Conservation (phyloP, 1,140 invertebrate genomes). For the Diploscapter pachys region DNA sequence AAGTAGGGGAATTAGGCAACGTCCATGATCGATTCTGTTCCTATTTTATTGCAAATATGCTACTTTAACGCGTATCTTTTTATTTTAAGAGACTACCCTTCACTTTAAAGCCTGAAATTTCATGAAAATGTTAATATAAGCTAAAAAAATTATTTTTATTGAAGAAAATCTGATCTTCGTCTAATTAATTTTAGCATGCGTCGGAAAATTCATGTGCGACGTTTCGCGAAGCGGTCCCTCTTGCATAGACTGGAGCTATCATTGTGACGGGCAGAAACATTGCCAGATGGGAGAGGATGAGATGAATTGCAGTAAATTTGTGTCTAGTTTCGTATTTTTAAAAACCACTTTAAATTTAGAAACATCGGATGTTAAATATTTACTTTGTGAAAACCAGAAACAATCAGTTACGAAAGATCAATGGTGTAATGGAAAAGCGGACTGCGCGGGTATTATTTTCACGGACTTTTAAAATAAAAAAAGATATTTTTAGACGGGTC, state of each 20-base stretch:
- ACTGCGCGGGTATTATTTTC: slow-evolving; percentile 18
- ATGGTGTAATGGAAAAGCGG: slow-evolving; percentile 36
- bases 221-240: slow-evolving; percentile 27
- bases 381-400: slow-evolving; percentile 43
- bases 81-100: no score
- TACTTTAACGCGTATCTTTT: no score
- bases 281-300: slow-evolving; percentile 39
- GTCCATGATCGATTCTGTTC: no score
- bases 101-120: no score
- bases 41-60: no score
- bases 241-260: slow-evolving; percentile 33
- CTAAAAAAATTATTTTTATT: no score
- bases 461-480: no score
- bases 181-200: slow-evolving; percentile 26
- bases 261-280: slow-evolving; percentile 36
- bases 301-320: slow-evolving; percentile 39
- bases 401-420: slow-evolving; percentile 32
- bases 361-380: slow-evolving; percentile 17
- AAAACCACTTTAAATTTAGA: not conserved
- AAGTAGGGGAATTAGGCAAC: slow-evolving; percentile 8
- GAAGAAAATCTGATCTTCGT: no score
- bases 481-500: slow-evolving; percentile 21
- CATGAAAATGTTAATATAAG: no score
- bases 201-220: slow-evolving; percentile 37
- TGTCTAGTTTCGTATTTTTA: slow-evolving; percentile 11